Base-by-base conservation (phyloP, 2,888 invertebrate genomes). In the Cecidostiba fungosa region DNA sequence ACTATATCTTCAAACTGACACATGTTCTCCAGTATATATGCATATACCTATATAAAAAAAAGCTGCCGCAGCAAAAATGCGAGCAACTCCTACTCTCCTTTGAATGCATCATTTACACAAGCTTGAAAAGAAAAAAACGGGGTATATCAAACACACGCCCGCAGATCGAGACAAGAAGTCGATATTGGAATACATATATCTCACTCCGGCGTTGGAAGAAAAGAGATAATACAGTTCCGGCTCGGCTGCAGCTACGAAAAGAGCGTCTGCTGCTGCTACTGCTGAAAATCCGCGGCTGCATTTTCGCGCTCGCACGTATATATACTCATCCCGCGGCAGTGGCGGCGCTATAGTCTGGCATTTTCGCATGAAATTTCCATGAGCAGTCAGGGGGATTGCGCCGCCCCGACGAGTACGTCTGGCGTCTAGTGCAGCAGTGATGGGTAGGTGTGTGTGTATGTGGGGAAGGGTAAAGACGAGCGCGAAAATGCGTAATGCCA, bases 331-430 rank as follows among this genome's bases (percentile, higher is more conserved):
- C 29, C 12, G 26, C 62, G 62, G 62, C 26, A 8, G 62, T 12
- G 62, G 62, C 59, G 10, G 59, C 66, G 12, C 5, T 66, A 29
- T 66, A 26, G 29, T 66, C 26, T 66, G 66, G 66, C 66, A 66
- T 66, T 66, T 66, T 66, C 29, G 66, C 66, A 66, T 66, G 29
- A 66, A 66, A 66, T 66, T 66, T 66, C 66, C 66, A 66, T 26
- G 66, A 29, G 66, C 66, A 66, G 66, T 29, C 66, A 66, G 23
- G 66, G 66, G 66, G 66, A 66, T 66, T 66, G 66, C 66, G 66
- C 66, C 8, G 54, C 19, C 19, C 54, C n/a, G 66, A 29, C 26
- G 29, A 66, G 66, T 66, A 66, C 29, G 29, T 29, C 66, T 66
- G 66, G 66, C 66, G 29, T 66, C 26, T 66, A 66, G 66, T 66